Evolutionary conservation across 2,797 vertebrate genomes (phyloP), one percentile per base, ranked within the genome.

Genomic region (Aratinga solstitialis): DNA sequence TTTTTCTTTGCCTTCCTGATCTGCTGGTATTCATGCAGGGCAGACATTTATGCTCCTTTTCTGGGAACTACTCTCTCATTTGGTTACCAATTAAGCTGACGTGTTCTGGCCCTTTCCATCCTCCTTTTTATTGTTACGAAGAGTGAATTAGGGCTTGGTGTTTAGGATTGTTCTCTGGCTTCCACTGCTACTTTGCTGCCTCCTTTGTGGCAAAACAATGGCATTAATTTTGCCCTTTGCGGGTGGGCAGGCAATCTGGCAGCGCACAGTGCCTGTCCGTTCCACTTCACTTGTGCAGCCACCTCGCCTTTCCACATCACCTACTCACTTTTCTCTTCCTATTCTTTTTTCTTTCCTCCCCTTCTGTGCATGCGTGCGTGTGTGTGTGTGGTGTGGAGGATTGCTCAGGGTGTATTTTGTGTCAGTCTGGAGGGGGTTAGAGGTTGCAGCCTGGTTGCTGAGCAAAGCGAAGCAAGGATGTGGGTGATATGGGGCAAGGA

Each of bases 191-290:
- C 98, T 98, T 98, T 97, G 97, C 98, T 96, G 97, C 97, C 96
- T 88, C 98, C 97, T 98, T 98, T 98, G 98, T 98, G 98, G 96
- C 95, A 95, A 94, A 96, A 99, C 98, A 99, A 98, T 98, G 97
- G 98, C 97, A 98, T 98, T 98, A 98, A 98, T 98, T 98, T 98
- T 98, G 98, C 98, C 98, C 98, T 98, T 98, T 98, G 98, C 98
- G 93, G 89, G 93, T 94, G 8, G 30, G 43, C 66, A 48, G 81
- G 94, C 94, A 82, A 54, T 81, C 93, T 93, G 89, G 93, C 94
- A 96, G 85, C 22, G 74, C 95, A 97, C 98, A 98, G 98, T 87
- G 97, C 98, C 98, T 98, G 97, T 98, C 98, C 97, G 98, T 98
- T 99, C 98, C 98, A 98, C 98, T 98, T 98, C 97, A 95, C 98